Evolutionary conservation across 2,113 vertebrate genomes (phyloP).

Genomic region (Epinephelus moara): DNA sequence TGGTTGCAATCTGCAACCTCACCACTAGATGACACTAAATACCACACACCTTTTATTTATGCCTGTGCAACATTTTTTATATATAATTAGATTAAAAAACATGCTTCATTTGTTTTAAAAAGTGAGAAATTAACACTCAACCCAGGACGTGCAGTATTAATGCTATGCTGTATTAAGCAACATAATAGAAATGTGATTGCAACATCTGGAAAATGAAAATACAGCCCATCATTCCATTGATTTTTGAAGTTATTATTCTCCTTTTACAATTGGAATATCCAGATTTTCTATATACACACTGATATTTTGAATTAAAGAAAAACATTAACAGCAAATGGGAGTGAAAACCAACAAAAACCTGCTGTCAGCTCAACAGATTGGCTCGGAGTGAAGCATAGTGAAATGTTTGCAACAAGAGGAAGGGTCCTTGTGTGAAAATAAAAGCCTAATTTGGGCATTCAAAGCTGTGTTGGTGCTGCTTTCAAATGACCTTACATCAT

Average conservation of each 20-base stretch:
- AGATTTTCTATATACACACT: too few relatives aligned
- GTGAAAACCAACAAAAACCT: background rate
- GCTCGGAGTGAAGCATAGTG: background rate
- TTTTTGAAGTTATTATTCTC: background rate
- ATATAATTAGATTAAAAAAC: background rate
- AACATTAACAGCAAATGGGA: background rate
- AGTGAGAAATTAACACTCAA: too few relatives aligned
- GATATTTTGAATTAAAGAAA: background rate
- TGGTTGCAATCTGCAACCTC: too few relatives aligned
- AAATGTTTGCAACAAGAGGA: constrained; percentile 12
- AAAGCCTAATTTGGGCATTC: background rate
- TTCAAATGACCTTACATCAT: constrained; percentile 21
- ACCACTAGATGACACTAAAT: too few relatives aligned
- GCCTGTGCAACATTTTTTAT: background rate
- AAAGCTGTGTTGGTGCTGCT: constrained; percentile 5
- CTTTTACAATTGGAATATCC: background rate
- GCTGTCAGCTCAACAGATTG: background rate
- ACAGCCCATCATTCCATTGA: background rate
- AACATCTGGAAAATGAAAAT: background rate
- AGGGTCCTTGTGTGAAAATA: background rate
- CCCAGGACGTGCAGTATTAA: background rate
- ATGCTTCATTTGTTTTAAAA: background rate
- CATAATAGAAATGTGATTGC: background rate
- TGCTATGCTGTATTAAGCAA: too few relatives aligned
- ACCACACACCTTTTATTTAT: too few relatives aligned